Conservation (phyloP, 2,888 invertebrate genomes). For the Habroteleia sp. region DNA sequence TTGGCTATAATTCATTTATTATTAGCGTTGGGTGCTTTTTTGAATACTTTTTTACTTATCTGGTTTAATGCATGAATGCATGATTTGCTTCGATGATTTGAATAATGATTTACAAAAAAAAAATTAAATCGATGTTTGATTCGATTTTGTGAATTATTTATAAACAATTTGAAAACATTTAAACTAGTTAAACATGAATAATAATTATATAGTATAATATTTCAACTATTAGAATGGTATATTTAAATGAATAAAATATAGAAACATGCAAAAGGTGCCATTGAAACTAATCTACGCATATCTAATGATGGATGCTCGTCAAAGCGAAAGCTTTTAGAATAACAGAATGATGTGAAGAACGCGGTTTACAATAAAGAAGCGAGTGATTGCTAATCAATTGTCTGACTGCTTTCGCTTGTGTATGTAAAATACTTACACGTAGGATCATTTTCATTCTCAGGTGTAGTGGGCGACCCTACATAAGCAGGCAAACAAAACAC, state of each 20-base stretch:
- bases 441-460: constrained; percentile 82
- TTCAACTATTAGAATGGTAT: too few species aligned
- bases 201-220: too few species aligned
- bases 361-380: constrained; percentile 30
- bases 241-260: not conserved
- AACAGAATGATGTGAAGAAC: constrained; percentile 21
- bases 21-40: too few species aligned
- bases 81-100: constrained; percentile 6
- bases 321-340: constrained; percentile 46
- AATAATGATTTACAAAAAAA: too few species aligned
- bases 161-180: too few species aligned
- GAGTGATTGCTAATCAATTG: constrained; percentile 39
- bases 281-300: constrained; percentile 23
- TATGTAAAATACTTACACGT: constrained; percentile 81
- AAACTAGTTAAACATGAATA: too few species aligned
- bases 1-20: too few species aligned
- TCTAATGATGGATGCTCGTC: constrained; percentile 36
- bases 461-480: constrained; percentile 82
- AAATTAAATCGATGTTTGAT: too few species aligned
- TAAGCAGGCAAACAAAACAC: constrained; percentile 81
- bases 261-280: constrained; percentile 32
- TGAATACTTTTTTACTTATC: too few species aligned
- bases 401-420: constrained; percentile 60
- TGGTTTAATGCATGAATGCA: too few species aligned
- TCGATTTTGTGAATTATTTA: too few species aligned